Evolutionary conservation across 2,888 invertebrate species (phyloP).

Genomic region (Steromphala cineraria): DNA sequence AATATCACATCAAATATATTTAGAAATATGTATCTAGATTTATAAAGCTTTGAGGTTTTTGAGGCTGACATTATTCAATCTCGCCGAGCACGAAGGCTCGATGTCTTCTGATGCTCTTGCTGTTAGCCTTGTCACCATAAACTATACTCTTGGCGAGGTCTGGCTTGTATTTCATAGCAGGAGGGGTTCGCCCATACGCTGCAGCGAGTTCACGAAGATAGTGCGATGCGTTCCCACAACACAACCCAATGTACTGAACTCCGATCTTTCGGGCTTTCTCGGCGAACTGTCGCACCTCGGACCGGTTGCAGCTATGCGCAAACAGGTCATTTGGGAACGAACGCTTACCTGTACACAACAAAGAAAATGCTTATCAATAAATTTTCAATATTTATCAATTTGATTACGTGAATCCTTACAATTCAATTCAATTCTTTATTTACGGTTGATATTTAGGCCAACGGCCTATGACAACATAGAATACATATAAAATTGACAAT

Average conservation of each 20-base stretch:
- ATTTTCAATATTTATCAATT: too few species aligned
- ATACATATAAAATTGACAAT: too few species aligned
- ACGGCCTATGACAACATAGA: too few species aligned
- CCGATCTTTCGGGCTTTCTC: conserved; percentile 54
- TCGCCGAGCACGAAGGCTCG: not conserved
- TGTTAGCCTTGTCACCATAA: not conserved
- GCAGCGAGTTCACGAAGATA: conserved; percentile 60
- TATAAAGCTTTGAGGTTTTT: too few species aligned
- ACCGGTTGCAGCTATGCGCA: conserved; percentile 46
- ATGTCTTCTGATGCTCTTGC: not conserved
- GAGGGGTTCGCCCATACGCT: conserved; percentile 55
- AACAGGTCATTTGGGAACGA: conserved; percentile 59
- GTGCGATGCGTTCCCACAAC: conserved; percentile 67
- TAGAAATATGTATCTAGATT: too few species aligned
- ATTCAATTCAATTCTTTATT: too few species aligned
- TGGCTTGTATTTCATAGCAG: conserved; percentile 53
- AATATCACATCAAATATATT: too few species aligned
- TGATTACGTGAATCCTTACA: too few species aligned
- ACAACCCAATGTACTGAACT: conserved; percentile 66
- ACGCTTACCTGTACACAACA: conserved; percentile 44
- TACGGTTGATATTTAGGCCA: too few species aligned
- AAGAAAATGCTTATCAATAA: too few species aligned
- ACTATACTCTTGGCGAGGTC: conserved; percentile 44
- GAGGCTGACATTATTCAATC: not conserved
- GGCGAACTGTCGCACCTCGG: conserved; percentile 61